Evolutionary conservation across 92 coral and sea anemone species (phyloP).

Genomic region (Zoanthus sociatus): DNA sequence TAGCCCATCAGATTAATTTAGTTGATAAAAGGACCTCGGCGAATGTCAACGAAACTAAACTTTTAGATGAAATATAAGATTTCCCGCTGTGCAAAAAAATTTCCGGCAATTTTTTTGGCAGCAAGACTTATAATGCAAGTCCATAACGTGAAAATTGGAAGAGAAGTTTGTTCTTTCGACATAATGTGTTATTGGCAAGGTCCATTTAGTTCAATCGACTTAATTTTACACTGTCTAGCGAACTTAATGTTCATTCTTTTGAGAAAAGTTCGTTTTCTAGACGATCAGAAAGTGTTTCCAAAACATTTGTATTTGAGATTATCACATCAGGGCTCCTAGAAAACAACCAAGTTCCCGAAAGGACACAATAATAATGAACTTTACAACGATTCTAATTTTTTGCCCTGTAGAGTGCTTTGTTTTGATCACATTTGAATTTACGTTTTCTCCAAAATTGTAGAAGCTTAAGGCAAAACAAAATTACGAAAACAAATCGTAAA

Average conservation of each 20-base stretch:
- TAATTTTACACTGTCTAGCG: background rate
- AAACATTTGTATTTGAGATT: background rate
- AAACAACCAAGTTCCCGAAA: background rate
- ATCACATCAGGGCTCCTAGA: background rate
- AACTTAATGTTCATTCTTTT: background rate
- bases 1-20: slow-evolving; percentile 26
- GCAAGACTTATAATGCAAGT: slow-evolving; percentile 9
- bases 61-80: slow-evolving; percentile 10
- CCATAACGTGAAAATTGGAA: background rate
- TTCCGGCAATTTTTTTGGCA: slow-evolving; percentile 25
- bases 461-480: no score
- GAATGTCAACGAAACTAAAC: slow-evolving; percentile 48
- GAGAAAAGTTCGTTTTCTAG: background rate
- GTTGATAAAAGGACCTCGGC: slow-evolving; percentile 23
- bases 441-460: no score
- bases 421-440: background rate
- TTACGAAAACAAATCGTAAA: no score
- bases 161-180: background rate
- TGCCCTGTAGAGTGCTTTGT: background rate
- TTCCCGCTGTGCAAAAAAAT: slow-evolving; percentile 33
- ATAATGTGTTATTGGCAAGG: background rate
- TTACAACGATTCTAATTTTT: background rate
- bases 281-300: background rate
- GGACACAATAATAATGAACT: background rate
- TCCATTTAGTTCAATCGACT: background rate